Evolutionary conservation across 2,113 vertebrate genomes (phyloP), one percentile per base, ranked within the genome.

Genomic region (Myotis yumanensis): DNA sequence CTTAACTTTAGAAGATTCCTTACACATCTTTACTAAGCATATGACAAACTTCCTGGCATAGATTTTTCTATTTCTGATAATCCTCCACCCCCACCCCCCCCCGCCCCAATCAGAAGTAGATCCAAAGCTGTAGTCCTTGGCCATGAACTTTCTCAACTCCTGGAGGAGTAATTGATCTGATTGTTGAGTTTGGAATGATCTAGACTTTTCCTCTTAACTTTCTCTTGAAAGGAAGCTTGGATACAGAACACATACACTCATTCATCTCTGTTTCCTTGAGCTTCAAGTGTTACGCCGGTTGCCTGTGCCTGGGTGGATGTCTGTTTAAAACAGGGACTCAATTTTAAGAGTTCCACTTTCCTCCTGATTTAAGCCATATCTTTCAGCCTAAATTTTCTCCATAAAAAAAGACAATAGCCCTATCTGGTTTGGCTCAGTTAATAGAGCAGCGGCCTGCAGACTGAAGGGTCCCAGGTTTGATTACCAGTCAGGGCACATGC

Each of bases 61-160:
- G 25, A 68, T 75, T 89, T 87, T 11, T n/a, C 32, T 3, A 20
- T 10, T 71, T 40, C 51, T 81, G 18, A 7, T 64, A 15, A 32
- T 18, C 32, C 32, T 7, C 1, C 37, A 3, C 37, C 2, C 4
- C 16, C 17, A 1, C 3, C 2, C 46, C 30, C 16, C 9, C 16
- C 17, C 1, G 3, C 1, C 46, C 30, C 16, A 43, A 43, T 43
- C 30, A 7, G 28, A 46, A n/a, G 30, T 6, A 72, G 35, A 51
- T 28, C 12, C 4, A 4, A 3, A 81, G 18, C 0, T 40, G 1
- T 3, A 20, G 8, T 15, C 48, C 52, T 23, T 3, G 16, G 8
- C 14, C 35, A 48, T 20, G 16, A 35, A 28, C 22, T 88, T 88
- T 22, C 7, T 92, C 68, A 18, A 3, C 16, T 73, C 62, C n/a